These are phyloP conservation scores for Uria aalge DNA, from an alignment of 2,113 vertebrate genomes.

Conservation along the genomic window DNA sequence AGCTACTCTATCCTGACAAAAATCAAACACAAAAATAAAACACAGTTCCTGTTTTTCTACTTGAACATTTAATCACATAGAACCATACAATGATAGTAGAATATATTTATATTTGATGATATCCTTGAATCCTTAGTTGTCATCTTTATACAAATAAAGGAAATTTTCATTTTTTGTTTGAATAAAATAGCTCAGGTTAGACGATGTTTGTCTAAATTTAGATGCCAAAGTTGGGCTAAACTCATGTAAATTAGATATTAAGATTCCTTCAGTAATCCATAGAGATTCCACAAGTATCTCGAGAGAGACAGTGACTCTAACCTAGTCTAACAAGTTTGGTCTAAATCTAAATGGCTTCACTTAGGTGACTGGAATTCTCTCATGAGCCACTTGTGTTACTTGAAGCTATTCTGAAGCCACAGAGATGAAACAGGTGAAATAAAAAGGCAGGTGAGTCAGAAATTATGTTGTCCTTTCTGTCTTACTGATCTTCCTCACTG, in stretches of 20 bases:
- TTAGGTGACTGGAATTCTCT: not conserved
- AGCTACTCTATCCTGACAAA: not conserved
- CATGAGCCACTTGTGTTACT: accelerated
- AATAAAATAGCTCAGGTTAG: not conserved
- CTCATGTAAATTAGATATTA: not conserved
- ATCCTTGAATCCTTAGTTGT: not conserved
- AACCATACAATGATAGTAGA: not conserved
- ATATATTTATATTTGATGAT: not conserved
- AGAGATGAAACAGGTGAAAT: not conserved
- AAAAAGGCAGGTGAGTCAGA: not conserved
- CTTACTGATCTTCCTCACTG: not conserved
- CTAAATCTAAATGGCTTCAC: not conserved
- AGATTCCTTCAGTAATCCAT: not conserved
- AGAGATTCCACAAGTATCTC: not conserved
- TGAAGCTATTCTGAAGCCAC: not conserved
- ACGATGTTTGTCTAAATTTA: not conserved
- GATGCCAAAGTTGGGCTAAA: not conserved
- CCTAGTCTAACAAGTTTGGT: not conserved
- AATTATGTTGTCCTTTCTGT: not conserved
- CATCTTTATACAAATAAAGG: not conserved
- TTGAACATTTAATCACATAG: not conserved
- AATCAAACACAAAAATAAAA: not conserved
- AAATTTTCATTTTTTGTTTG: not conserved
- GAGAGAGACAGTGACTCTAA: not conserved
- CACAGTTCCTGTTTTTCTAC: not conserved